These are phyloP conservation scores for Lepidochrysops patricia DNA, from an alignment of 2,888 invertebrate genomes.

Conservation along the genomic window DNA sequence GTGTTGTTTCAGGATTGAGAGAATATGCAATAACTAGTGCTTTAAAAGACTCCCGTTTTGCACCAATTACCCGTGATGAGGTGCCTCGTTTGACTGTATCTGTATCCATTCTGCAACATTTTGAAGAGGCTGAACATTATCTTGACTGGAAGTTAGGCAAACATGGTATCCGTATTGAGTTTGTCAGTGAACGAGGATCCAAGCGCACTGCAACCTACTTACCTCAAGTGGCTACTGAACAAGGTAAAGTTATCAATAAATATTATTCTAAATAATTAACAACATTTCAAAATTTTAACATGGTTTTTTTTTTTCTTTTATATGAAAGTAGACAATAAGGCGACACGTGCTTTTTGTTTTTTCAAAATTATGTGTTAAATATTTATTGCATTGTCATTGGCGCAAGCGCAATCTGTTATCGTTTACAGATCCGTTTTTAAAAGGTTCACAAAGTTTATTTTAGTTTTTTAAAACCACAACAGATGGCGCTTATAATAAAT, in stretches of 20 bases:
- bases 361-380: too few relatives aligned
- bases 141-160: slow-evolving; percentile 98
- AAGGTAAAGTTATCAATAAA: slow-evolving; percentile 82
- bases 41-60: slow-evolving; percentile 96
- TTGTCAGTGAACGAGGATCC: slow-evolving; percentile 92
- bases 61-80: slow-evolving; percentile 95
- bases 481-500: too few relatives aligned
- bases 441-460: too few relatives aligned
- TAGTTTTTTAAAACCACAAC: too few relatives aligned
- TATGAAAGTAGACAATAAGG: too few relatives aligned
- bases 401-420: too few relatives aligned
- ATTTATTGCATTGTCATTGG: too few relatives aligned
- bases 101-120: slow-evolving; percentile 95
- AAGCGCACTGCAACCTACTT: slow-evolving; percentile 98
- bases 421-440: too few relatives aligned
- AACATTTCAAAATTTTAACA: too few relatives aligned
- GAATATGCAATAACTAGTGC: slow-evolving; percentile 99
- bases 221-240: slow-evolving; percentile 98
- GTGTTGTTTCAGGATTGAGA: slow-evolving; percentile 79
- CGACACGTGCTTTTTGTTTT: too few relatives aligned
- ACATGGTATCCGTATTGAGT: slow-evolving; percentile 99
- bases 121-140: slow-evolving; percentile 96
- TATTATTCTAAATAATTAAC: too few relatives aligned
- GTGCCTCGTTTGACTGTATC: slow-evolving; percentile 93
- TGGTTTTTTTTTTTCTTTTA: too few relatives aligned